These are phyloP conservation scores for Microcebus griseorufus DNA, from an alignment of 2,113 vertebrate species.

Conservation along the genomic window DNA sequence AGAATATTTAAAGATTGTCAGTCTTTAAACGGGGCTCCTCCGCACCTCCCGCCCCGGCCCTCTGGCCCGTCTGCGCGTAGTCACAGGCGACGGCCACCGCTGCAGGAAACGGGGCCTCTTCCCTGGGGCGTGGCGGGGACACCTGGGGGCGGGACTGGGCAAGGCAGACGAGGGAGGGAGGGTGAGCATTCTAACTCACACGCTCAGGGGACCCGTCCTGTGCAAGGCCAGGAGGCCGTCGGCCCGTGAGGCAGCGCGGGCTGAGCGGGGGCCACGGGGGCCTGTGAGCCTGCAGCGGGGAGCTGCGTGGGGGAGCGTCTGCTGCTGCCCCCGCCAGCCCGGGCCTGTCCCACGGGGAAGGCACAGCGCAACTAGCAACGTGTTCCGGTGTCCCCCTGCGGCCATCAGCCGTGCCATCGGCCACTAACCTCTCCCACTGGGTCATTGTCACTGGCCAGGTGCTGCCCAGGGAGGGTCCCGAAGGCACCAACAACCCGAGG, in stretches of 20 bases:
- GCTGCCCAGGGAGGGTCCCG: neutral
- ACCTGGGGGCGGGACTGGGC: fast-evolving
- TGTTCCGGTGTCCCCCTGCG: neutral
- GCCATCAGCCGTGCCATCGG: neutral
- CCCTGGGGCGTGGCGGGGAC: neutral
- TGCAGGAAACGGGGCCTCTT: fast-evolving
- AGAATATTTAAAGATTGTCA: neutral
- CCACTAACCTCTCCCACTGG: neutral
- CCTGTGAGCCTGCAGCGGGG: neutral
- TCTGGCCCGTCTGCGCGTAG: fast-evolving
- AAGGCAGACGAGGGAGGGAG: neutral
- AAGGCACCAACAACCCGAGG: neutral
- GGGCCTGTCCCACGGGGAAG: fast-evolving
- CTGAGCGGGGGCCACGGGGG: neutral
- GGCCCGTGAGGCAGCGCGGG: neutral
- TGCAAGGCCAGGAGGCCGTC: fast-evolving
- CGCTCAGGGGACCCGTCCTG: fast-evolving
- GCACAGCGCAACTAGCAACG: fast-evolving
- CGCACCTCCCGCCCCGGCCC: neutral
- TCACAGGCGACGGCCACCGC: too few species aligned
- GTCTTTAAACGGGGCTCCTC: fast-evolving
- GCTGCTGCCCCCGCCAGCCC: neutral
- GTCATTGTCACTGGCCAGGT: neutral
- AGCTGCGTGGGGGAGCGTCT: fast-evolving
- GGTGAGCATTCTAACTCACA: neutral